Percentiles rank a stretch among this genome's conserved stretches.
These are phyloP conservation scores for Datnioides undecimradiatus DNA, from an alignment of 2,113 vertebrate genomes.

Conservation along the genomic window DNA sequence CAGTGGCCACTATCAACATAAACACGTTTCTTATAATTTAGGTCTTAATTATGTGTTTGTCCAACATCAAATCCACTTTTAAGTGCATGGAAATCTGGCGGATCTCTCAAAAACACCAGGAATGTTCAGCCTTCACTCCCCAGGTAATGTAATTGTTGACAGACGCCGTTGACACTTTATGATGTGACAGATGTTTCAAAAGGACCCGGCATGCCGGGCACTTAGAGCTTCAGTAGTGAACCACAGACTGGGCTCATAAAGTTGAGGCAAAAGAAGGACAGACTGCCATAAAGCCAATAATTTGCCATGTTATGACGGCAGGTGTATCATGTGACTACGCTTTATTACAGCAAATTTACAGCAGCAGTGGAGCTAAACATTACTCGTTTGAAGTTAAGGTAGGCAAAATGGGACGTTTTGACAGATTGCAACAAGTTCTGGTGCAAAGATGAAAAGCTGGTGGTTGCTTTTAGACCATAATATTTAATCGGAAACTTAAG, in stretches of 20 bases:
- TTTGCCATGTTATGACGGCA: slow-evolving; percentile 19
- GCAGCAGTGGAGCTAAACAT: background rate
- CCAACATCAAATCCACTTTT: background rate
- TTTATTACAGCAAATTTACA: slow-evolving; percentile 35
- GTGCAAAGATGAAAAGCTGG: background rate
- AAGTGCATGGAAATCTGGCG: background rate
- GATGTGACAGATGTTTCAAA: slow-evolving; percentile 62
- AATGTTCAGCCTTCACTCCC: background rate
- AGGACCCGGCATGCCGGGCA: slow-evolving; percentile 42
- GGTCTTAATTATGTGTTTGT: background rate
- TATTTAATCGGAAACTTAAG: background rate
- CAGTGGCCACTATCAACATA: too few relatives aligned
- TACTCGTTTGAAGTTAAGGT: background rate
- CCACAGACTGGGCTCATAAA: slow-evolving; percentile 53
- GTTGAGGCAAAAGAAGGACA: background rate
- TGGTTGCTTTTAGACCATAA: background rate
- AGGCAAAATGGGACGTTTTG: background rate
- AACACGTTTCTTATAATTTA: background rate
- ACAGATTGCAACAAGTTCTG: background rate
- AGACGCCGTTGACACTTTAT: slow-evolving; percentile 57
- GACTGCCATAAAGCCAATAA: slow-evolving; percentile 42
- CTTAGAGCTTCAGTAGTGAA: slow-evolving; percentile 34
- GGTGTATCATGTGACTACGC: slow-evolving; percentile 30
- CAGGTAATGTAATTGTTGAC: slow-evolving; percentile 55
- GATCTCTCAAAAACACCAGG: background rate